Base-by-base conservation (phyloP, 1,140 invertebrate species). In the Diachasmimorpha longicaudata region DNA sequence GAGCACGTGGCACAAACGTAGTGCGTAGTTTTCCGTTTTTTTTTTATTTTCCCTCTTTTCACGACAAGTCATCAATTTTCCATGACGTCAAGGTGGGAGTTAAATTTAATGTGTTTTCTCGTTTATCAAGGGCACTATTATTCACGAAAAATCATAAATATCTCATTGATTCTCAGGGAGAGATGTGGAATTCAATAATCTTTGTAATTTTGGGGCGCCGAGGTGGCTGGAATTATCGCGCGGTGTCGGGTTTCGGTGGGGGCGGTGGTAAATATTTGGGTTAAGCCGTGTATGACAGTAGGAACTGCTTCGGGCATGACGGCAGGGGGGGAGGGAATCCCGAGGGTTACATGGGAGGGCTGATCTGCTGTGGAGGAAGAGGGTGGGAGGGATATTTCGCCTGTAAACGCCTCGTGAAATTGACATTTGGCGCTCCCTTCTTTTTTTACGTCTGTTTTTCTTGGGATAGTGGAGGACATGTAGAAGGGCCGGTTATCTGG, bases 221-320 rank as follows among this genome's bases (percentile, higher is more conserved):
- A 31, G 37, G 42, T 21, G 31, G 25, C 8, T 58, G 52, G 37
- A 63, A 75, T 52, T 70, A 68, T 48, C 13, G 16, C 19, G 39
- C 39, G 25, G 31, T 3, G 31, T 31, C 6, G 31, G 31, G 31
- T 31, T 66, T 52, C 39, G 31, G 31, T 31, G 19, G 48, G 70
- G 66, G 31, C 48, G 46, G 13, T 68, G 36, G 55, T 68, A 73
- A 80, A 81, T 83, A 83, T 83, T 84, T 83, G 79, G 83, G 82
- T 85, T 85, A 83, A 83, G 79, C 79, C 79, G 80, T 78, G 79
- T 82, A 81, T 81, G 80, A 80, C 79, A 82, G 78, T 76, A 14
- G 31, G 52, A 72, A 72, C 44, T 72, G 70, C 46, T 36, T 44
- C 39, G 19, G 21, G 16, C 70, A 72, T 16, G 48, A 19, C 8